phyloP scores from a whole-genome alignment of 2,113 vertebrate genomes.

The Mustela lutreola region DNA sequence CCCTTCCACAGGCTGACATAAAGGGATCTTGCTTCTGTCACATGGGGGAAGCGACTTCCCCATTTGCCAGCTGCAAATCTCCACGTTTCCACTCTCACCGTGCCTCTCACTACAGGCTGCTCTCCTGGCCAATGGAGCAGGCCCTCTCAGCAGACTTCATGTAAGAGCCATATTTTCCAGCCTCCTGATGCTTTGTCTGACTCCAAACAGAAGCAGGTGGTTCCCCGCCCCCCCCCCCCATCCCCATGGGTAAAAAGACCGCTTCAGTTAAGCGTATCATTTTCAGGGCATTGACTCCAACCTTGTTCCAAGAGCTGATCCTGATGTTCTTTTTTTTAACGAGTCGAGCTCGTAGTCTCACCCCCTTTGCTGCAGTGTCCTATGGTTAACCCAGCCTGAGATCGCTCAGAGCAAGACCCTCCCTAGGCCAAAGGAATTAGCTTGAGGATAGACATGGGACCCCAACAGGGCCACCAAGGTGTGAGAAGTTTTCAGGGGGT shows the following conservation, averaged over 20 bases:
- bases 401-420: background rate
- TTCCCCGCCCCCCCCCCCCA: background rate
- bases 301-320: background rate
- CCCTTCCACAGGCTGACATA: background rate
- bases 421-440: background rate
- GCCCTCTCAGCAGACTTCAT: background rate
- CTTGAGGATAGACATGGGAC: background rate
- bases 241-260: background rate
- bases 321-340: background rate
- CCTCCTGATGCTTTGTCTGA: background rate
- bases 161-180: background rate
- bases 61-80: background rate
- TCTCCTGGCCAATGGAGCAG: background rate
- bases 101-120: background rate
- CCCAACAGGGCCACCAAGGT: background rate
- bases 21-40: background rate
- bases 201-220: background rate
- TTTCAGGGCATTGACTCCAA: background rate
- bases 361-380: background rate
- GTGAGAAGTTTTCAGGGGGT: background rate
- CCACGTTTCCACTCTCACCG: background rate
- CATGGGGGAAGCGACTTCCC: too few relatives aligned
- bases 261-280: fast-evolving
- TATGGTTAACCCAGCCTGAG: background rate
- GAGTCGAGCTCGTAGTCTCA: background rate